Conservation (phyloP, 2,888 invertebrate species). For the Trissonchulus sp. region DNA sequence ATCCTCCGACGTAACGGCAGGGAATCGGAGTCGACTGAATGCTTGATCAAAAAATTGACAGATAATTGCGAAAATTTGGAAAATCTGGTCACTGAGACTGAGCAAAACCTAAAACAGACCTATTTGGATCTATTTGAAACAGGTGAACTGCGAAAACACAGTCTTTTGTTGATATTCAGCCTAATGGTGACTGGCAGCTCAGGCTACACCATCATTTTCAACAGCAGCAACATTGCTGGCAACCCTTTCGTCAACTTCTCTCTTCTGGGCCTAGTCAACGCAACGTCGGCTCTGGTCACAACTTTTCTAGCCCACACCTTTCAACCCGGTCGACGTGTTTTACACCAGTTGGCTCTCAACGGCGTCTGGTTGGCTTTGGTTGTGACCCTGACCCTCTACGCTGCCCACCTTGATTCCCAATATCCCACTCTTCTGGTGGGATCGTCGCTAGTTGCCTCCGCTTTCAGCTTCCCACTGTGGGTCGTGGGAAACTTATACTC, state of each 20-base stretch:
- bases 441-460: not conserved
- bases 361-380: conserved; percentile 1
- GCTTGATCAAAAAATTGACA: not conserved
- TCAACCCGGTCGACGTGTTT: not conserved
- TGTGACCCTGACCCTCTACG: not conserved
- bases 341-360: conserved; percentile 18
- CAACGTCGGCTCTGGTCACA: not conserved
- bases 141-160: not conserved
- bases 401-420: not conserved
- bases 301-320: not conserved
- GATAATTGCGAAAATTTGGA: no score
- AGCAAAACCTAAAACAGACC: no score
- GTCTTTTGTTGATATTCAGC: not conserved
- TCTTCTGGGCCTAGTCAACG: conserved; percentile 4
- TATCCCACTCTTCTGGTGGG: not conserved
- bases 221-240: conserved; percentile 21
- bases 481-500: conserved; percentile 7
- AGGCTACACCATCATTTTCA: conserved; percentile 26
- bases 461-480: conserved; percentile 21
- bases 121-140: conserved; percentile 8
- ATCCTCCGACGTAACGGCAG: no score
- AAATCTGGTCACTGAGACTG: no score
- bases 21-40: not conserved
- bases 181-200: conserved; percentile 5
- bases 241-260: conserved; percentile 18